Base-by-base conservation (phyloP, 2,113 vertebrate species). In the Colaptes auratus region DNA sequence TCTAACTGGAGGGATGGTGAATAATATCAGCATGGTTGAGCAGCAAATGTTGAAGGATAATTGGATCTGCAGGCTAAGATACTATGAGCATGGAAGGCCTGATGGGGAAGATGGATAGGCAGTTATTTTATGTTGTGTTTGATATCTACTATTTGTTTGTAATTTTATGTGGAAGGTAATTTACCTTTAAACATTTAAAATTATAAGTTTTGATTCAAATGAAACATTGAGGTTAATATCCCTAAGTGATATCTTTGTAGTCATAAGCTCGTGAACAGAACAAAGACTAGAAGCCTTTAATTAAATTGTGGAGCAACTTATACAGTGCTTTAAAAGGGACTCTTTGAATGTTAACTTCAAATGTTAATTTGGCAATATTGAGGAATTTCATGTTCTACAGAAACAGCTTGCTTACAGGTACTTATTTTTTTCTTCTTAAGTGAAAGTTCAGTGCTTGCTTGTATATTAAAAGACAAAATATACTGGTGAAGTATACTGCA, bases 11-110 rank as follows among this genome's bases (percentile, higher is more conserved):
- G 94, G 95, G 95, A 80, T 56, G 81, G 88, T 92, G 95, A 96
- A 96, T 97, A 97, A 96, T 95, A 95, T 97, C 96, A 96, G 95
- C 95, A 92, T 96, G 96, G 93, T 91, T 97, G 96, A 97, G 85
- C 96, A 97, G 95, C 97, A 97, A 98, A 97, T 97, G 93, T 96
- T 96, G 92, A 78, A 90, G 77, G 89, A 96, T 98, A 98, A 98
- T 98, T 97, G 96, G 93, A 96, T 98, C 92, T 97, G 82, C 82
- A 96, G 93, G 95, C 95, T 96, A 96, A 96, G 88, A 82, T 82
- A 77, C 63, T 91, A 86, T n/a, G 76, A 96, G 93, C 7, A 3
- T 96, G 94, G 88, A 97, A 97, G 61, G 85, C 91, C 95, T 96
- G 83, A 61, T 82, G 71, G 80, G 56, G 63, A 88, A 92, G 71